phyloP scores from a whole-genome alignment of 30 jellyfish, hydroid and myxozoan species.

The Phacellophora camtschatica region DNA sequence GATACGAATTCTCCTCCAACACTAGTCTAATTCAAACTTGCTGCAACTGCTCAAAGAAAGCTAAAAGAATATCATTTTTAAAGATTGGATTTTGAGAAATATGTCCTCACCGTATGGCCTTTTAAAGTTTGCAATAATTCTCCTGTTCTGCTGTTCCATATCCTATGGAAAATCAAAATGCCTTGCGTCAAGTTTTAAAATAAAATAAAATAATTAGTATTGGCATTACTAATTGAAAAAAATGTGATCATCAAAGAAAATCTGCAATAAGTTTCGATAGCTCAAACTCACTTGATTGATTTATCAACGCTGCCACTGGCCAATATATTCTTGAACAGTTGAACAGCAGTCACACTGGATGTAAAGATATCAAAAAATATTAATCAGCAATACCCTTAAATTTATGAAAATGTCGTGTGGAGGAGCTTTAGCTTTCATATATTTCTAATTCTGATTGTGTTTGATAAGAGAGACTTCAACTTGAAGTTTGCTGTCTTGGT shows the following conservation, averaged over 20 bases:
- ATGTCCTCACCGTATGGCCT: conserved; percentile 38
- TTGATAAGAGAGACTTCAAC: too few species aligned
- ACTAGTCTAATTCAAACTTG: too few species aligned
- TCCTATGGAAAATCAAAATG: background rate
- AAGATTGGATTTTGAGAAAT: background rate
- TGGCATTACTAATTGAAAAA: too few species aligned
- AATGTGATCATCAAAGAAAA: background rate
- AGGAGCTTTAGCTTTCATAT: too few species aligned
- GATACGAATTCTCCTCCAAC: too few species aligned
- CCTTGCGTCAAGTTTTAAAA: background rate
- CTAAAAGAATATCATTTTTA: too few species aligned
- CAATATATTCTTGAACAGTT: conserved; percentile 26
- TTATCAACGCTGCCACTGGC: conserved; percentile 72
- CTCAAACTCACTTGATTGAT: conserved; percentile 28
- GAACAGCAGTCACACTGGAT: conserved; percentile 55
- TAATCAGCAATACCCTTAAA: background rate
- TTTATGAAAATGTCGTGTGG: too few species aligned
- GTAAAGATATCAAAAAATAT: background rate
- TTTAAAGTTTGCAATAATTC: conserved; percentile 44
- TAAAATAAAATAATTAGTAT: too few species aligned
- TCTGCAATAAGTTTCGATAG: background rate
- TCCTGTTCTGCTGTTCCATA: conserved; percentile 47
- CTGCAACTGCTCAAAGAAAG: too few species aligned
- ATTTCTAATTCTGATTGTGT: too few species aligned
- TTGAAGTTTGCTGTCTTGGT: too few species aligned